Evolutionary conservation across 2,888 invertebrate species (phyloP).

Genomic region (Pogonocherus hispidulus): DNA sequence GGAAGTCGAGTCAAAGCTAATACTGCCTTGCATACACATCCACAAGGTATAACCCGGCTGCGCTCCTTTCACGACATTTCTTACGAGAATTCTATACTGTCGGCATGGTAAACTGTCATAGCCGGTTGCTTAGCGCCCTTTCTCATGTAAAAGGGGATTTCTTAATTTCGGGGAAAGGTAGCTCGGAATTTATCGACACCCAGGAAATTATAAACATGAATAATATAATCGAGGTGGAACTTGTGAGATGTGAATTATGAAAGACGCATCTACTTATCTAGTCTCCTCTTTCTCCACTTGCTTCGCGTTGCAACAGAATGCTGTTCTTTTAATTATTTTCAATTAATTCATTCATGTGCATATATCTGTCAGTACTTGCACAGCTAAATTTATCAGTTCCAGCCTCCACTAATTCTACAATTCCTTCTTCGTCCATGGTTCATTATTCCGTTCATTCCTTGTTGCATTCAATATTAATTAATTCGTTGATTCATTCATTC

Average conservation of each 20-base stretch:
- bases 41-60: conserved; percentile 28
- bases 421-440: no score
- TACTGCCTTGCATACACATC: conserved; percentile 30
- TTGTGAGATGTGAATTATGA: not conserved
- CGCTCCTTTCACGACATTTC: conserved; percentile 30
- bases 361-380: no score
- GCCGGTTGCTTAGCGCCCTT: not conserved
- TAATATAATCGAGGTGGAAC: not conserved
- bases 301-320: no score
- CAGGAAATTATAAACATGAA: not conserved
- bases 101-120: conserved; percentile 2
- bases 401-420: no score
- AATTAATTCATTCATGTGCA: not conserved
- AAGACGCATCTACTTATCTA: not conserved
- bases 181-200: not conserved
- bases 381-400: no score
- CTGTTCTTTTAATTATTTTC: not conserved
- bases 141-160: not conserved
- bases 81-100: conserved; percentile 18
- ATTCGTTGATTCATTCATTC: no score
- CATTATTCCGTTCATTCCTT: no score
- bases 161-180: not conserved
- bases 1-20: conserved; percentile 39
- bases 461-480: no score
- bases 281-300: not conserved